phyloP scores from a whole-genome alignment of 1,140 invertebrate species.

The Steinernema khuongi region DNA sequence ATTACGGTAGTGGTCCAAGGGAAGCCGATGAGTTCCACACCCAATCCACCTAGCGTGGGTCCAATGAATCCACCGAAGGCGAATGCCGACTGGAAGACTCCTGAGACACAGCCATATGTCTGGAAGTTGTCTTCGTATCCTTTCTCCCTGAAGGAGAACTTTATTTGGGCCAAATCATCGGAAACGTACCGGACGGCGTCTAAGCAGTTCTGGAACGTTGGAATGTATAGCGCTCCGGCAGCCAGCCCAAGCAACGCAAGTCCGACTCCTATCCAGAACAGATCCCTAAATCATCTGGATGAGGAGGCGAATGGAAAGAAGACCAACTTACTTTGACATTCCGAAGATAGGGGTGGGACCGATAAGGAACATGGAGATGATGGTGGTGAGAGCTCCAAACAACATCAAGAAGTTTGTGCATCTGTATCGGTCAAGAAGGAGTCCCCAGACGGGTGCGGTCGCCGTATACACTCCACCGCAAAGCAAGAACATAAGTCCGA shows the following conservation, averaged over 20 bases:
- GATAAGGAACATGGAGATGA: constrained; percentile 56
- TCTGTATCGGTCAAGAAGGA: constrained; percentile 49
- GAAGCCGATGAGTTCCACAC: constrained; percentile 53
- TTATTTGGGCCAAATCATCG: constrained; percentile 34
- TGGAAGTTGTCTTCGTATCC: constrained; percentile 58
- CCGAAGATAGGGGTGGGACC: constrained; percentile 51
- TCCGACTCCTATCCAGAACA: constrained; percentile 52
- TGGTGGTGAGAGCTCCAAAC: constrained; percentile 50
- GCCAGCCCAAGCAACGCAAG: constrained; percentile 53
- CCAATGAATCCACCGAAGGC: constrained; percentile 54
- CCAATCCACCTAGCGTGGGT: constrained; percentile 52
- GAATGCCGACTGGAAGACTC: constrained; percentile 57
- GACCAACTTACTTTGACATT: constrained; percentile 46
- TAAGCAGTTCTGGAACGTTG: constrained; percentile 56
- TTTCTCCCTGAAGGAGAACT: constrained; percentile 33
- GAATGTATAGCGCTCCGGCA: constrained; percentile 57
- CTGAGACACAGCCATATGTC: constrained; percentile 57
- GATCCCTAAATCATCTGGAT: constrained; percentile 36
- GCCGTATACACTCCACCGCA: constrained; percentile 78
- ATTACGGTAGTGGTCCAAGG: constrained; percentile 55
- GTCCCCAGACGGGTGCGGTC: constrained; percentile 73
- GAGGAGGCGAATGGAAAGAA: constrained; percentile 24
- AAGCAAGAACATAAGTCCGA: constrained; percentile 75
- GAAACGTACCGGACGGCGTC: constrained; percentile 58
- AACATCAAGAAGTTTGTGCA: constrained; percentile 49